Base-by-base conservation (phyloP, 2,888 invertebrate species). In the Antheraea yamamai region DNA sequence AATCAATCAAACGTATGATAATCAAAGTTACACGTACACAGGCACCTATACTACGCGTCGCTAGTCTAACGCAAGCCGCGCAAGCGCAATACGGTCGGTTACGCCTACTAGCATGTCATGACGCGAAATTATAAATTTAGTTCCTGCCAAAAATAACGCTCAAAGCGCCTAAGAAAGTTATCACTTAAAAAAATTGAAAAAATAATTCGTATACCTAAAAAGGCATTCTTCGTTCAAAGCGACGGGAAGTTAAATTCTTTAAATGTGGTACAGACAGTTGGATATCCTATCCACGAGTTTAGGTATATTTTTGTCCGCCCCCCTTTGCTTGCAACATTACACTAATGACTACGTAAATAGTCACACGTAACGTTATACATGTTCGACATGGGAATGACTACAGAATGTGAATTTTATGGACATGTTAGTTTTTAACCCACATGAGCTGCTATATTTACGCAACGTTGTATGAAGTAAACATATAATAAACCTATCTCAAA, bases 281-380 rank as follows among this genome's bases (percentile, higher is more conserved):
- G 20, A 39, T 70, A 39, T 39, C n/a, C 18, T 70, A 12, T 39
- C 39, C 39, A 70, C 39, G n/a, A 12, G 8, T 70, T 20, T 30
- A 30, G 12, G 70, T 73, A 68, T 75, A 75, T 75, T 79, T 76
- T 73, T 75, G 74, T 82, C 82, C 83, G 82, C 84, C 81, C 81
- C 47, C 76, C 78, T 78, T 75, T 81, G 79, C 75, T 78, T 79
- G 79, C 76, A 73, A 72, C 80, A 78, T 78, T 75, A 76, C 78
- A 76, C 88, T 90, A 91, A 90, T 89, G 89, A 88, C 78, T 79
- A 84, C 88, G 79, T 83, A 88, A 89, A 90, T 90, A 89, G 88
- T 80, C 75, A 73, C 76, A 75, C 73, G 73, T 74, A 73, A 77
- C 78, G 77, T 72, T 77, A 70, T 76, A 78, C 81, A 79, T 79